Conservation (phyloP, 2,113 vertebrate species). For the Strix uralensis region DNA sequence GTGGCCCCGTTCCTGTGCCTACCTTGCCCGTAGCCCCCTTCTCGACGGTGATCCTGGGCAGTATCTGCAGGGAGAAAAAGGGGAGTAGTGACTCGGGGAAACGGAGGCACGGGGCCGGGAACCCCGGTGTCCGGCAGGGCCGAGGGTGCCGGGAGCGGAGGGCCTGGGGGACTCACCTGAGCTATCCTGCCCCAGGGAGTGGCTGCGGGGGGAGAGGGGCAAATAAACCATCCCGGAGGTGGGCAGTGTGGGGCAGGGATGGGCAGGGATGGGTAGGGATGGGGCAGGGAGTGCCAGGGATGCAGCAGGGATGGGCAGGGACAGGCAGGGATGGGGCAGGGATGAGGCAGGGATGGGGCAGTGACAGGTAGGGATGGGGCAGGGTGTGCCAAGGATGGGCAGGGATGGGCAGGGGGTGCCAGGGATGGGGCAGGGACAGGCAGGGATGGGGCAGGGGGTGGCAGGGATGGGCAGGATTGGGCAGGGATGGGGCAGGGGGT, state of each 20-base stretch:
- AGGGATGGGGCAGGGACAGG: background rate
- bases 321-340: background rate
- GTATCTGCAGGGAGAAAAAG: background rate
- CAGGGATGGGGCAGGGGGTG: background rate
- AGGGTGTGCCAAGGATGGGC: background rate
- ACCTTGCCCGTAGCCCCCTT: background rate
- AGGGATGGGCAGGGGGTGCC: background rate
- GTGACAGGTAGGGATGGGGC: background rate
- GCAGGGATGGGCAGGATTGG: background rate
- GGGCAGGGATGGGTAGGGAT: background rate
- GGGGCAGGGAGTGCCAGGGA: background rate
- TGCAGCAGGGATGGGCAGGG: background rate
- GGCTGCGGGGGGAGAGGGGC: background rate
- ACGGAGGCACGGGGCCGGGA: background rate
- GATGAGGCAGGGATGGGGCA: background rate
- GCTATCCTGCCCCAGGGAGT: background rate
- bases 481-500: background rate
- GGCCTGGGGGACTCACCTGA: background rate
- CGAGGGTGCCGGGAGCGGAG: background rate
- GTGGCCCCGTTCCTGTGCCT: accelerated
- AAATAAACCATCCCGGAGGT: background rate
- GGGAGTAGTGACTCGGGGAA: background rate
- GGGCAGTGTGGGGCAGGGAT: background rate
- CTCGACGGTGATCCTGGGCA: background rate
- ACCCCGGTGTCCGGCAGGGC: accelerated